Evolutionary conservation across 2,113 vertebrate genomes (phyloP).

Genomic region (Sturnira hondurensis): DNA sequence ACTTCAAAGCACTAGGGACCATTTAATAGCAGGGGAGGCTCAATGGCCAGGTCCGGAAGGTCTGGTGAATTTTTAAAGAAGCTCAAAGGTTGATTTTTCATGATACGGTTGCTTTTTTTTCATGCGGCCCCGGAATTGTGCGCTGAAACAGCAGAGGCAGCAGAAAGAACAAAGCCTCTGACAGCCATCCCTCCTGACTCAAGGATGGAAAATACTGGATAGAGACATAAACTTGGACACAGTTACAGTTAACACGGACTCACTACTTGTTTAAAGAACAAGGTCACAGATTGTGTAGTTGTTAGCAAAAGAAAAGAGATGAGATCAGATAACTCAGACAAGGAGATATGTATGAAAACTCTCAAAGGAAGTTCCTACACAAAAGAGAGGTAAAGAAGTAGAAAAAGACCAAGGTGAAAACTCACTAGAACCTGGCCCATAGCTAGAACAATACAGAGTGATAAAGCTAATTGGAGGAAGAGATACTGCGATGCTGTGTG

Average conservation of each 20-base stretch:
- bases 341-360: not conserved
- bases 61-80: not conserved
- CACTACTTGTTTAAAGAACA: not conserved
- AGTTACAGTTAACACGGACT: not conserved
- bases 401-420: not conserved
- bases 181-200: not conserved
- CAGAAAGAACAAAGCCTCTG: not conserved
- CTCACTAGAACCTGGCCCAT: not conserved
- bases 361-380: not conserved
- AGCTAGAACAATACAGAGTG: not conserved
- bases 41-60: not conserved
- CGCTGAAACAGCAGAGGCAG: not conserved
- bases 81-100: not conserved
- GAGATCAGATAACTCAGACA: not conserved
- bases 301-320: not conserved
- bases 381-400: not conserved
- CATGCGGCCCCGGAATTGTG: not conserved
- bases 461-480: rapidly evolving
- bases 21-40: not conserved
- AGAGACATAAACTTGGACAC: not conserved
- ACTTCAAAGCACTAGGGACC: not conserved
- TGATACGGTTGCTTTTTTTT: not conserved
- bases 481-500: not conserved
- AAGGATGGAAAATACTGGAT: not conserved
- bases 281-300: not conserved